Percentiles rank a stretch among this genome's conserved stretches.
Evolutionary conservation across 2,888 invertebrate species (phyloP).

Genomic region (Leptinotarsa haldemani): DNA sequence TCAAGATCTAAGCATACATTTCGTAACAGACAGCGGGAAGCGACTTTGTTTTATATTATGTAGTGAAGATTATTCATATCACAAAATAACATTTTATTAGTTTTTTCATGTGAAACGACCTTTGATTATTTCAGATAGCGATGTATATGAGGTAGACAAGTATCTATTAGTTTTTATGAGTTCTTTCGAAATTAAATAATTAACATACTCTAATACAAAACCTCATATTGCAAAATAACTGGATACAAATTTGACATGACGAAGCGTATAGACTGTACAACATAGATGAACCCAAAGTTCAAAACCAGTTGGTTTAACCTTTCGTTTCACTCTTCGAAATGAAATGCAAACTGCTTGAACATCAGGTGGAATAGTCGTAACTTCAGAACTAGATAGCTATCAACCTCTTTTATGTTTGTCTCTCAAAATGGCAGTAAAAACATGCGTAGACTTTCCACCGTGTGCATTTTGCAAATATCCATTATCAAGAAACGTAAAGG

Average conservation of each 20-base stretch:
- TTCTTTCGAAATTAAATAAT: not conserved
- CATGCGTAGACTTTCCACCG: not conserved
- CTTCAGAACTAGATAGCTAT: not conserved
- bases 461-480: conserved; percentile 3
- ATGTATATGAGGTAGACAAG: conserved; percentile 3
- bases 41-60: too few species aligned
- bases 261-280: too few species aligned
- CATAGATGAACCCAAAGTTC: not conserved
- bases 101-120: not conserved
- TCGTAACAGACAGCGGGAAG: too few species aligned
- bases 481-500: not conserved
- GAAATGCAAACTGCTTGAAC: conserved; percentile 4
- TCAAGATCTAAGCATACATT: too few species aligned
- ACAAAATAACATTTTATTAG: not conserved
- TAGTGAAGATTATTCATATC: too few species aligned
- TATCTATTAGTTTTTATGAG: not conserved
- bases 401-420: not conserved
- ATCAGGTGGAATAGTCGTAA: not conserved
- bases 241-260: too few species aligned
- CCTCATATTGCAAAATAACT: not conserved
- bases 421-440: conserved; percentile 1
- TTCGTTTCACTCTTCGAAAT: not conserved
- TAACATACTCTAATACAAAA: not conserved
- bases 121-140: not conserved
- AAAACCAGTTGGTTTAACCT: not conserved